phyloP scores from a whole-genome alignment of 1,140 invertebrate species.

The Cotesia typhae region DNA sequence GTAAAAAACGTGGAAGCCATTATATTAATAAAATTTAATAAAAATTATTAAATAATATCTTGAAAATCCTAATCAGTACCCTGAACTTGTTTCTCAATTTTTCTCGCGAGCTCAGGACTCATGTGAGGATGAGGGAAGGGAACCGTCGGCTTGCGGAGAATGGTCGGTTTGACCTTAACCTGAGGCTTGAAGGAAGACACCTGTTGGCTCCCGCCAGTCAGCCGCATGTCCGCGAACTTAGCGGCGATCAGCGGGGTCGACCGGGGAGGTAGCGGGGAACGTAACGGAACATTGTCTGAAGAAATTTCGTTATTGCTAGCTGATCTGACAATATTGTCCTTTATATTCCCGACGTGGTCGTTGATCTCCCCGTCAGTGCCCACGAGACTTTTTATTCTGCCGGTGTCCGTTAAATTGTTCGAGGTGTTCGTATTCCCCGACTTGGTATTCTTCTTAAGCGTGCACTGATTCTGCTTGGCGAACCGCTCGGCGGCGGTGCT shows the following conservation, averaged over 20 bases:
- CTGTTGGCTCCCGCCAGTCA: conserved; percentile 65
- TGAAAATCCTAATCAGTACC: conserved; percentile 55
- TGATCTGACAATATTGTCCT: conserved; percentile 54
- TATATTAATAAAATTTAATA: not conserved
- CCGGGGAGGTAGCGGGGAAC: conserved; percentile 67
- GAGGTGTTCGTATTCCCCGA: conserved; percentile 39
- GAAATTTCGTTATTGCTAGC: conserved; percentile 58
- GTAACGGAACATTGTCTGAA: conserved; percentile 39
- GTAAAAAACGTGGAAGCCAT: conserved; percentile 24
- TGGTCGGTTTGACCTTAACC: conserved; percentile 77
- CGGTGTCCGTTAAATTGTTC: conserved; percentile 31
- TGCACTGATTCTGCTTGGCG: conserved; percentile 82
- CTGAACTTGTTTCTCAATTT: conserved; percentile 61
- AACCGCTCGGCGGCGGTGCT: conserved; percentile 78
- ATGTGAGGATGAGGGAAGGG: conserved; percentile 63
- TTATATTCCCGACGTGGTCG: conserved; percentile 43
- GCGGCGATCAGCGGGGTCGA: conserved; percentile 69
- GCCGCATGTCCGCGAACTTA: conserved; percentile 70
- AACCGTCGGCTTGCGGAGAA: conserved; percentile 75
- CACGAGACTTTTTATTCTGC: conserved; percentile 32
- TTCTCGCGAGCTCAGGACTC: conserved; percentile 61
- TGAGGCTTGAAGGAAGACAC: conserved; percentile 73
- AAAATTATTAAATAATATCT: conserved; percentile 8
- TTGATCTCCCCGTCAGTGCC: conserved; percentile 45
- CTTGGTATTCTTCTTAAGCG: conserved; percentile 80